Evolutionary conservation across 1,140 invertebrate species (phyloP).

Genomic region (Alviniconcha marisindica): DNA sequence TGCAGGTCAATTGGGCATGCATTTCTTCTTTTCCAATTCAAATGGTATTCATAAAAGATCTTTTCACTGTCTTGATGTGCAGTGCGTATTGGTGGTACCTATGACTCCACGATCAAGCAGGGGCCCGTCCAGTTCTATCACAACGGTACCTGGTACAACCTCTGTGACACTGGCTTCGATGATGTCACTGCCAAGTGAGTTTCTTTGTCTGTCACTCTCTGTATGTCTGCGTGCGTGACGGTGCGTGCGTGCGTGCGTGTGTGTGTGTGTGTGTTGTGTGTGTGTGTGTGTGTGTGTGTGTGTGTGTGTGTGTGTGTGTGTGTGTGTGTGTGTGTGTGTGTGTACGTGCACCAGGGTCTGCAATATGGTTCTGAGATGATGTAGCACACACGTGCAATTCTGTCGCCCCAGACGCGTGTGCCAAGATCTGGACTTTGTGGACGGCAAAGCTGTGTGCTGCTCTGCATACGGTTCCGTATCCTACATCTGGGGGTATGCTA

Average conservation of each 20-base stretch:
- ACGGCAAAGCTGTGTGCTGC: slow-evolving; percentile 60
- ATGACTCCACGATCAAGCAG: slow-evolving; percentile 40
- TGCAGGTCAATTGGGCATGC: too few species aligned
- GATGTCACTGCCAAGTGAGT: slow-evolving; percentile 55
- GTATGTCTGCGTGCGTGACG: too few species aligned
- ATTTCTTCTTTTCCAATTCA: too few species aligned
- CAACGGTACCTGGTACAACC: slow-evolving; percentile 57
- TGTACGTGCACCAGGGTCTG: too few species aligned
- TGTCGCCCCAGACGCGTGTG: slow-evolving; percentile 48
- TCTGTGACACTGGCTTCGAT: slow-evolving; percentile 64
- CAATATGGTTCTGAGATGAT: too few species aligned
- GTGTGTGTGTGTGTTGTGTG: too few species aligned
- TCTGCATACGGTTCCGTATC: slow-evolving; percentile 54
- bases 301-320: slow-evolving; percentile 9
- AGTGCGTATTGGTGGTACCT: slow-evolving; percentile 59
- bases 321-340: not conserved
- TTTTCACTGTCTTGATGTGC: not conserved
- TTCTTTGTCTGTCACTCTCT: not conserved
- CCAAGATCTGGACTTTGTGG: slow-evolving; percentile 55
- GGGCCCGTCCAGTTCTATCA: slow-evolving; percentile 59
- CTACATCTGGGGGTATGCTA: not conserved
- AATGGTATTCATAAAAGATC: too few species aligned
- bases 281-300: not conserved
- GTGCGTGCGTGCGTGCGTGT: too few species aligned
- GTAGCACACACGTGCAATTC: not conserved